phyloP scores from a whole-genome alignment of 1,140 invertebrate genomes.

The Pseudomyrmex sp. region DNA sequence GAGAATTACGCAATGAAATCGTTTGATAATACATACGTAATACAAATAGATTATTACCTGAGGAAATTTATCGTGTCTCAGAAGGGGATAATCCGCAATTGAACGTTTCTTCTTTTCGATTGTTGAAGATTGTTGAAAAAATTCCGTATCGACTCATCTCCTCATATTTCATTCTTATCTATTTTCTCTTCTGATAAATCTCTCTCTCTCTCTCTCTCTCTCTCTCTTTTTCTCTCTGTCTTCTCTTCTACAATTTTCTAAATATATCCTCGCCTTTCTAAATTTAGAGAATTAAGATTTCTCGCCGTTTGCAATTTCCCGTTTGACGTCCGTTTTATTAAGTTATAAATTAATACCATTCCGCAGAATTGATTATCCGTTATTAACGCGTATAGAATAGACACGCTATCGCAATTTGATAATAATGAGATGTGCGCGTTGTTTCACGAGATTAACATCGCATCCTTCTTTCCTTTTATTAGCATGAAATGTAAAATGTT shows the following conservation, averaged over 20 bases:
- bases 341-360: conserved; percentile 2
- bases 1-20: too few species aligned
- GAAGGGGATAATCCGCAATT: too few species aligned
- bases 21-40: too few species aligned
- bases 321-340: background rate
- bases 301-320: conserved; percentile 6
- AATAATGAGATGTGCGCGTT: conserved; percentile 10
- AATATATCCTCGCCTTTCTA: background rate
- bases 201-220: too few species aligned
- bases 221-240: too few species aligned
- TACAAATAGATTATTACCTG: too few species aligned
- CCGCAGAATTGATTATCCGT: conserved; percentile 26
- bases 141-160: too few species aligned
- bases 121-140: too few species aligned
- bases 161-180: too few species aligned
- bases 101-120: too few species aligned
- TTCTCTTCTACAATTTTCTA: background rate
- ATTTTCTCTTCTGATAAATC: too few species aligned
- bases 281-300: conserved; percentile 37
- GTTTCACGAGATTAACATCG: conserved; percentile 28
- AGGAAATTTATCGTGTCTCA: too few species aligned
- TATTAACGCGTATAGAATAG: conserved; percentile 19
- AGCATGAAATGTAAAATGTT: conserved; percentile 23
- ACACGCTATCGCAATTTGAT: conserved; percentile 17
- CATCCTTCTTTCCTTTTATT: background rate